A percentile compares a stretch with the other conserved stretches of the same genome.
These are phyloP conservation scores for Molossus alvarezi DNA, from an alignment of 2,797 vertebrate species.

Conservation along the genomic window DNA sequence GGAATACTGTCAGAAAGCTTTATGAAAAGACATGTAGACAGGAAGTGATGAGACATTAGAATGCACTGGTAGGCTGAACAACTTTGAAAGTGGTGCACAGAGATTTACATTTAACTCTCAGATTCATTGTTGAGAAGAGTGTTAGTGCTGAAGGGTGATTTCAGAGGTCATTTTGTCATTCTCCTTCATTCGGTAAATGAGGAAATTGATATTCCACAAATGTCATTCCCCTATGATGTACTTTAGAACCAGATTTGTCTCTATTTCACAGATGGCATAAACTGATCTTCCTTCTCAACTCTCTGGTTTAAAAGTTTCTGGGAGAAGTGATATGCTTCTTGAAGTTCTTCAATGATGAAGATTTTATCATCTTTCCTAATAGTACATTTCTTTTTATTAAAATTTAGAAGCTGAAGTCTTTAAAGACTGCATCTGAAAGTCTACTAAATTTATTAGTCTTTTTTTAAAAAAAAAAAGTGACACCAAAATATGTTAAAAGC, in stretches of 20 bases:
- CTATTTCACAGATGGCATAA: not conserved
- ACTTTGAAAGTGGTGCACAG: not conserved
- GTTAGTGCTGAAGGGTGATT: not conserved
- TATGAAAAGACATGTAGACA: not conserved
- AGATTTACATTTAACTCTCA: not conserved
- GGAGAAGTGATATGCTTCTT: not conserved
- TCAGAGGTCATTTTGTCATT: not conserved
- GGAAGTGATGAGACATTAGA: not conserved
- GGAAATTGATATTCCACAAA: not conserved
- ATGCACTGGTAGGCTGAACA: not conserved
- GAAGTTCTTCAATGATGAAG: slow-evolving; percentile 8
- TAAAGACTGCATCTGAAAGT: not conserved
- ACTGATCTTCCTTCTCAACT: not conserved
- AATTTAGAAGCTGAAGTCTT: slow-evolving; percentile 32
- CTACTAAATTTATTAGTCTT: not conserved
- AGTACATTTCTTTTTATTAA: slow-evolving; percentile 18
- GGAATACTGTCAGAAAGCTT: not conserved
- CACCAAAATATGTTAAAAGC: slow-evolving; percentile 26
- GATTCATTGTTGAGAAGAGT: not conserved
- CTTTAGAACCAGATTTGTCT: not conserved
- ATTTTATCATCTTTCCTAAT: not conserved
- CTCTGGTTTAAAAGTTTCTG: not conserved
- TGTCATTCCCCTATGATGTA: not conserved
- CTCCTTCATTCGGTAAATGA: not conserved
- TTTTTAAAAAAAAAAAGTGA: not conserved